Conservation (phyloP, 2,797 vertebrate genomes). For the Syngnathus acus region DNA sequence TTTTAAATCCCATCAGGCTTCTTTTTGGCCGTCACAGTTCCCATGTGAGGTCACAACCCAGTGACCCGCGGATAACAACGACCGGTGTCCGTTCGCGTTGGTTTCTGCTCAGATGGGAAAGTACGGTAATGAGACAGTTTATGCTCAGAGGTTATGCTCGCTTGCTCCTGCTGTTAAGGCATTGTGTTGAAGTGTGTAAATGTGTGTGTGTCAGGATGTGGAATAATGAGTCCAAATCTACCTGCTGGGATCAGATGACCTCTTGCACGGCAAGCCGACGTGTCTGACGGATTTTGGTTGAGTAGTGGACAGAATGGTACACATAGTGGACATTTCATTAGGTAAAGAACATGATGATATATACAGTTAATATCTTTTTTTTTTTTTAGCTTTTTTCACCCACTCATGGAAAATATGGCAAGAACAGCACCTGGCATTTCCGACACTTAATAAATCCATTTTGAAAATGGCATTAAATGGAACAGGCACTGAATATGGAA, state of each 20-base stretch:
- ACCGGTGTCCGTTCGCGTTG: not conserved
- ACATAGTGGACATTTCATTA: not conserved
- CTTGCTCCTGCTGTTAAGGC: slow-evolving; percentile 4
- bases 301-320: not conserved
- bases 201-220: not conserved
- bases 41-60: not conserved
- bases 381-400: too few relatives aligned
- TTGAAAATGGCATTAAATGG: not conserved
- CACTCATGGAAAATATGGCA: too few relatives aligned
- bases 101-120: not conserved
- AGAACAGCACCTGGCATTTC: too few relatives aligned
- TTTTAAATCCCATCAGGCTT: not conserved
- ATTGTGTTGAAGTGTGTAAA: not conserved
- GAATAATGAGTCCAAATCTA: slow-evolving; percentile 4
- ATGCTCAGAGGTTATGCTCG: slow-evolving; percentile 1
- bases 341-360: too few relatives aligned
- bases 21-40: not conserved
- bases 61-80: not conserved
- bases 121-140: slow-evolving; percentile 3
- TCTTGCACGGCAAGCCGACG: not conserved
- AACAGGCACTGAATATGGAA: not conserved
- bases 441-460: too few relatives aligned
- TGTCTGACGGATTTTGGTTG: not conserved
- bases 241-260: not conserved
- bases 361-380: too few relatives aligned